A percentile compares a stretch with the other conserved stretches of the same genome.
Evolutionary conservation across 1,140 invertebrate genomes (phyloP).

Genomic region (Sitodiplosis mosellana): DNA sequence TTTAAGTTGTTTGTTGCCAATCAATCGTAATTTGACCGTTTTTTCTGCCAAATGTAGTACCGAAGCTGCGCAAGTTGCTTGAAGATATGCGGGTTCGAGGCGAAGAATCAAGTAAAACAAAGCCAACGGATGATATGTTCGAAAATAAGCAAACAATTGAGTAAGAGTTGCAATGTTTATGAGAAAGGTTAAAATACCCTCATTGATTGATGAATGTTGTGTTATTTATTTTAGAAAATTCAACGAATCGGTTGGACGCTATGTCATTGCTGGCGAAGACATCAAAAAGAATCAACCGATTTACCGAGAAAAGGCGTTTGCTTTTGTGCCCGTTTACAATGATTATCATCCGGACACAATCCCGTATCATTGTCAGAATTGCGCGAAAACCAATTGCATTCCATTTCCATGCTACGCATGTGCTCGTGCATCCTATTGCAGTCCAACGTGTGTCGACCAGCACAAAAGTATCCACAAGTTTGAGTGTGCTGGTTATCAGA

Average conservation of each 20-base stretch:
- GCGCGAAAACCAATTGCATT: conserved; percentile 1
- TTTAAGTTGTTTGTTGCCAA: too few relatives aligned
- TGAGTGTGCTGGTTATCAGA: conserved; percentile 3
- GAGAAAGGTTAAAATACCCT: too few relatives aligned
- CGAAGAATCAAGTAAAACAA: too few relatives aligned
- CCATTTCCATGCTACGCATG: conserved; percentile 4
- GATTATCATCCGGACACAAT: conserved; percentile 1
- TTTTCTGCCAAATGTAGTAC: too few relatives aligned
- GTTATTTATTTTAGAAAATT: conserved; percentile 1
- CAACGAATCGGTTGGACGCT: not conserved
- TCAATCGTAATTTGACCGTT: too few relatives aligned
- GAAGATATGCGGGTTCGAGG: too few relatives aligned
- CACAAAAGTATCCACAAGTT: conserved; percentile 2
- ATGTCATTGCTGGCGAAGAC: not conserved
- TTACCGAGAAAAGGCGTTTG: conserved; percentile 2
- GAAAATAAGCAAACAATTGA: too few relatives aligned
- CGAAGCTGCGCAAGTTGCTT: too few relatives aligned
- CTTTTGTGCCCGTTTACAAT: conserved; percentile 3
- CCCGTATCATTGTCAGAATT: conserved; percentile 4
- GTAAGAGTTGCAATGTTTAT: too few relatives aligned
- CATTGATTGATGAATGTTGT: too few relatives aligned
- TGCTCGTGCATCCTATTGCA: not conserved
- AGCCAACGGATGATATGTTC: too few relatives aligned
- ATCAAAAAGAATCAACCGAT: conserved; percentile 1
- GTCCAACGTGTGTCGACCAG: not conserved